A percentile compares a stretch with the other conserved stretches of the same genome.
Conservation (phyloP, 1,140 invertebrate species). For the Saccostrea echinata region DNA sequence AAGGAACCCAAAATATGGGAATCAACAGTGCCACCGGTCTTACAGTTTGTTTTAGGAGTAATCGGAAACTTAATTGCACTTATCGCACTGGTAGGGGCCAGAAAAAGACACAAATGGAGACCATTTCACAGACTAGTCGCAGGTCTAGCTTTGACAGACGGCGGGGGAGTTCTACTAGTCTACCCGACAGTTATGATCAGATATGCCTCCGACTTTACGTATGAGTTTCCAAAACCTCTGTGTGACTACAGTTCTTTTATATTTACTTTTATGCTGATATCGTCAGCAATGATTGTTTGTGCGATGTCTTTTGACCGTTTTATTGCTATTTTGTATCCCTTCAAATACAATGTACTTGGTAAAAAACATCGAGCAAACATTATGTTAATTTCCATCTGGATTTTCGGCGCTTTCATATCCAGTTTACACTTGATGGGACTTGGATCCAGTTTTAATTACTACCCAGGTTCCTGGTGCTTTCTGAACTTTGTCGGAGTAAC, state of each 20-base stretch:
- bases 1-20: not conserved
- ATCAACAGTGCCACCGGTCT: not conserved
- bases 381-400: slow-evolving; percentile 69
- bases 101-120: slow-evolving; percentile 60
- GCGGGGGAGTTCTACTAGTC: slow-evolving; percentile 67
- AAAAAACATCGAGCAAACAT: slow-evolving; percentile 64
- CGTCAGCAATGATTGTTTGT: slow-evolving; percentile 78
- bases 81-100: slow-evolving; percentile 60
- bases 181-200: slow-evolving; percentile 70
- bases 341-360: slow-evolving; percentile 74
- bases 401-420: slow-evolving; percentile 70
- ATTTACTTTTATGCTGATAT: slow-evolving; percentile 76
- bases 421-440: slow-evolving; percentile 77
- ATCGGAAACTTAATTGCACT: slow-evolving; percentile 69
- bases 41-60: slow-evolving; percentile 64
- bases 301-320: slow-evolving; percentile 79
- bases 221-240: slow-evolving; percentile 68
- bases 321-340: slow-evolving; percentile 77
- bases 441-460: slow-evolving; percentile 70
- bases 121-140: slow-evolving; percentile 70
- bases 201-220: slow-evolving; percentile 66
- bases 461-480: slow-evolving; percentile 80
- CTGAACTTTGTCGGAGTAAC: slow-evolving; percentile 70
- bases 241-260: slow-evolving; percentile 78
- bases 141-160: slow-evolving; percentile 69